Base-by-base conservation (phyloP, 2,113 vertebrate genomes). In the Pardalotus punctatus region DNA sequence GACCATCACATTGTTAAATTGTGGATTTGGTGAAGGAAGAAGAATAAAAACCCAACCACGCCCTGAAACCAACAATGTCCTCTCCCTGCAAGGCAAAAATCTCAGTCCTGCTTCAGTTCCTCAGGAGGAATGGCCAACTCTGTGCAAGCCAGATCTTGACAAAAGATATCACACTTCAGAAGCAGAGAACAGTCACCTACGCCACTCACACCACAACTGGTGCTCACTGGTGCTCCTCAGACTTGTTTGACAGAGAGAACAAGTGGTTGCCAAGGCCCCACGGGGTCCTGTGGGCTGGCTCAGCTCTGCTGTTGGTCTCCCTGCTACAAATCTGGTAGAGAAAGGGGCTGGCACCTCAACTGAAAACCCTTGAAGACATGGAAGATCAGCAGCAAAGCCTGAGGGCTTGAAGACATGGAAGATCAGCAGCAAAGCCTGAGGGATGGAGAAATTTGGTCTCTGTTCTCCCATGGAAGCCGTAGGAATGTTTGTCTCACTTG, bases 231-330 rank as follows among this genome's bases (percentile, higher is more conserved):
- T 38, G 42, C 42, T 88, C 31, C 53, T 50, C 73, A 45, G 58
- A 62, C 35, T 23, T 7, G 31, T 20, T 10, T 43, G 53, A 14
- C 67, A 57, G 36, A 33, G 38, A 66, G 51, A 47, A 15, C 16
- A 36, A 54, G 33, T 0, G 1, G 20, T 35, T 79, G 56, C 33
- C 8, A 4, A 64, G 64, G 62, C 12, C 45, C 71, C 58, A 25
- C 0, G 0, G 62, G 36, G 45, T n/a, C 12, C 77, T 25, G 56
- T 1, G 11, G 50, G 61, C 40, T 29, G 43, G 14, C 50, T 51
- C 66, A 42, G 71, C 27, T 86, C 56, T 36, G 61, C 38, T 65
- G 13, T 38, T 28, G 70, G 22, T 8, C 53, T 18, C 54, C 58
- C 70, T 72, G 64, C 40, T 56, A 45, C 36, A 56, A 22, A 65